phyloP scores from a whole-genome alignment of 2,113 vertebrate genomes.

The Pan paniscus region DNA sequence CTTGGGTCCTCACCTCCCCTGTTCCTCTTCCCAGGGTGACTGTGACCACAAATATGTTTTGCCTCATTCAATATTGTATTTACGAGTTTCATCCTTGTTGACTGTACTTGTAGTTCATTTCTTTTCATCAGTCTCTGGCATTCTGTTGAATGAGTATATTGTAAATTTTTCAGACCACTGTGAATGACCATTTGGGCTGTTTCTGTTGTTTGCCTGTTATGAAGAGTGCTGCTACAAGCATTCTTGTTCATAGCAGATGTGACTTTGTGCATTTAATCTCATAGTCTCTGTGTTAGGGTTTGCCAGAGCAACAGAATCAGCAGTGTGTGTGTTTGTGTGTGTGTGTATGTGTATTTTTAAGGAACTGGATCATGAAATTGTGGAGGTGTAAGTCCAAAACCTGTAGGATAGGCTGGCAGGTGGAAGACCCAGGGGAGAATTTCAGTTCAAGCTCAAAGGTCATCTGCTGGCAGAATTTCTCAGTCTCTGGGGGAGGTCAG shows the following conservation, averaged over 20 bases:
- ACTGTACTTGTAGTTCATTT: neutral
- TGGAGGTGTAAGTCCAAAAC: neutral
- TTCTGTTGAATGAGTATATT: neutral
- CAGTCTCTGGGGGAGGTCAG: neutral
- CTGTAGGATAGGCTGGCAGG: neutral
- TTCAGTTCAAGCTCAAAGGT: neutral
- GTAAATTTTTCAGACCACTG: neutral
- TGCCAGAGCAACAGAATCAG: neutral
- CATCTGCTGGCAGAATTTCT: neutral
- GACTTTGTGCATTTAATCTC: neutral
- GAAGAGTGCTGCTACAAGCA: neutral
- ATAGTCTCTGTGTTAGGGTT: neutral
- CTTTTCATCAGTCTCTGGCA: neutral
- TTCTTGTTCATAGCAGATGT: neutral
- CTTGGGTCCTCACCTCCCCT: fast-evolving
- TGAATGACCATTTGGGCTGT: neutral
- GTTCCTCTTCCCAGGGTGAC: neutral
- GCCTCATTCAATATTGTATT: neutral
- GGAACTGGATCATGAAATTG: neutral
- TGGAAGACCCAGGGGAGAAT: neutral
- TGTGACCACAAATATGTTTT: neutral
- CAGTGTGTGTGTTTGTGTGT: neutral
- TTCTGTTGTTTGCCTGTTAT: neutral
- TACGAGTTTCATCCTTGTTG: neutral
- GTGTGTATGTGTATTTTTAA: neutral